Evolutionary conservation across 2,888 invertebrate species (phyloP).

Genomic region (Polymixis flavicincta): DNA sequence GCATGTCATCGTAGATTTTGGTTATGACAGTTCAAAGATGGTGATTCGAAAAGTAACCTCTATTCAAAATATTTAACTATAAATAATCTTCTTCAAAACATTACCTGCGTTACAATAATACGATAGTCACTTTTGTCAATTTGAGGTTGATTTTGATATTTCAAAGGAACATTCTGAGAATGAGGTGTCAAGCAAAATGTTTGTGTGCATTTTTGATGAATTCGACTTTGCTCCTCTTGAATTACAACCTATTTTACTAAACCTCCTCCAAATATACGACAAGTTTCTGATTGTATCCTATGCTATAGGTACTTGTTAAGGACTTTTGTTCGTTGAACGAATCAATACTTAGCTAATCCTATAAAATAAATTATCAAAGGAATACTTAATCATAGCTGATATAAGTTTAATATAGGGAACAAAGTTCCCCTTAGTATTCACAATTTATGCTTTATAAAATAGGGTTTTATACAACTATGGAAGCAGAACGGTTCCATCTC

Average conservation of each 20-base stretch:
- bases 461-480: slow-evolving; percentile 69
- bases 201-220: not conserved
- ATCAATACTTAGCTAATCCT: slow-evolving; percentile 23
- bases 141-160: not conserved
- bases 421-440: slow-evolving; percentile 63
- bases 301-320: too few relatives aligned
- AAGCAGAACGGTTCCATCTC: slow-evolving; percentile 65
- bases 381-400: slow-evolving; percentile 44
- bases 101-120: not conserved
- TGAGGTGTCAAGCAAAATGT: not conserved
- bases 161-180: not conserved
- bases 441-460: slow-evolving; percentile 73
- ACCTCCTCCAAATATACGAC: not conserved
- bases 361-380: slow-evolving; percentile 42
- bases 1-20: not conserved
- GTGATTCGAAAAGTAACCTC: not conserved
- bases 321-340: not conserved
- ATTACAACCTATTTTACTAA: not conserved
- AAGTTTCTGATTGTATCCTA: not conserved
- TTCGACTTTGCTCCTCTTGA: not conserved
- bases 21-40: slow-evolving; percentile 22
- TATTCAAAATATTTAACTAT: not conserved
- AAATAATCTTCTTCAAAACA: not conserved
- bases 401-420: slow-evolving; percentile 38
- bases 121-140: too few relatives aligned